Percentiles rank a stretch among this genome's conserved stretches.
These are phyloP conservation scores for Drosophila sulfurigaster DNA, from an alignment of 1,140 invertebrate species.

Conservation along the genomic window DNA sequence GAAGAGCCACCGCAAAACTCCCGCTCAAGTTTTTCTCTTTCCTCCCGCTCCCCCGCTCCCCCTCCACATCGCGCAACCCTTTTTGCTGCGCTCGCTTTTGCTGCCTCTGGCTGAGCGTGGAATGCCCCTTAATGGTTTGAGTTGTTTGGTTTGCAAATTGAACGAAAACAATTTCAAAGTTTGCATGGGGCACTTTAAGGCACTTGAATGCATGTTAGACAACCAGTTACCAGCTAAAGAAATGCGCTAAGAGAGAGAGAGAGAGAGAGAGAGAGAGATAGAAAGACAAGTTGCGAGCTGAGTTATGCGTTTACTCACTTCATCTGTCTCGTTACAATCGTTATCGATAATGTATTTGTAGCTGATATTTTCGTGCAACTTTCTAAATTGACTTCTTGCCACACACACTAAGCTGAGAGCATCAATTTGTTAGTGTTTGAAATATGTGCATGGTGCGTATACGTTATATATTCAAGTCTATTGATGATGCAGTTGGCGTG, in stretches of 20 bases:
- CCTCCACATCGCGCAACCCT: neutral
- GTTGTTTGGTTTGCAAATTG: conserved; percentile 75
- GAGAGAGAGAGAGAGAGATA: no score
- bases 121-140: conserved; percentile 69
- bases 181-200: conserved; percentile 53
- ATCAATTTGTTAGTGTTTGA: neutral
- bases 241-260: neutral
- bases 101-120: conserved; percentile 33
- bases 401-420: neutral
- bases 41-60: neutral
- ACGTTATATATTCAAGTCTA: conserved; percentile 1
- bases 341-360: conserved; percentile 22
- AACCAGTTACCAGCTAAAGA: conserved; percentile 13
- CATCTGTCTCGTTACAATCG: conserved; percentile 1
- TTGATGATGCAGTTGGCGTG: conserved; percentile 1
- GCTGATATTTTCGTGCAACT: conserved; percentile 1
- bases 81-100: neutral
- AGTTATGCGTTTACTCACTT: conserved; percentile 37
- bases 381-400: neutral
- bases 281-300: conserved; percentile 26
- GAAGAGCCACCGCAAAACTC: neutral
- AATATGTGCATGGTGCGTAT: neutral
- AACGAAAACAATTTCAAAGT: conserved; percentile 78
- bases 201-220: conserved; percentile 52
- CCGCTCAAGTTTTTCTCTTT: neutral